These are phyloP conservation scores for Bufo bufo DNA, from an alignment of 2,113 vertebrate species.

Conservation along the genomic window DNA sequence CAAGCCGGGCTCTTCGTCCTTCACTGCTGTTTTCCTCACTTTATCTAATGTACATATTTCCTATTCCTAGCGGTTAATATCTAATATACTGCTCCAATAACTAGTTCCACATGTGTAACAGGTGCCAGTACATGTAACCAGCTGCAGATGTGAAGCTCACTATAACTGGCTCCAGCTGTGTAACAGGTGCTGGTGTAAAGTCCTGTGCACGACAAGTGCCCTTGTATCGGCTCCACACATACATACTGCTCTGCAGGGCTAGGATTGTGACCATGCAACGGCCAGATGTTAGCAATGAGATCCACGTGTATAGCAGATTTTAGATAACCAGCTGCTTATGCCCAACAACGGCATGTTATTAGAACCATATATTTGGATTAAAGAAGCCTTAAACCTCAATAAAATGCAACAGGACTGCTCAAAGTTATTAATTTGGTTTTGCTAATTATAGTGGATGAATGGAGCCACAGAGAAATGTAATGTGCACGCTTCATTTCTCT, in stretches of 20 bases:
- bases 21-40: background rate
- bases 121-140: constrained; percentile 10
- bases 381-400: background rate
- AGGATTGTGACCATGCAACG: background rate
- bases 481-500: background rate
- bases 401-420: background rate
- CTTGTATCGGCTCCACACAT: background rate
- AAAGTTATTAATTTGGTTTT: background rate
- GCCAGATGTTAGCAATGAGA: constrained; percentile 3
- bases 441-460: background rate
- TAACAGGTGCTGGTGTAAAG: constrained; percentile 14
- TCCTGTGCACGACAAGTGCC: constrained; percentile 7
- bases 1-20: background rate
- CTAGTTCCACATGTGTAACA: constrained; percentile 33
- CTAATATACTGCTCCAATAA: background rate
- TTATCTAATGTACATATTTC: background rate
- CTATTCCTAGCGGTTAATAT: background rate
- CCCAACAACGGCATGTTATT: background rate
- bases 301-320: background rate
- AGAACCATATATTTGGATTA: background rate
- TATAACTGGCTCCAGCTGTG: constrained; percentile 43
- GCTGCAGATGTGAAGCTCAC: background rate
- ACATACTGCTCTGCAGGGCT: background rate
- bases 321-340: background rate
- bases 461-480: background rate